These are phyloP conservation scores for Vireo altiloquus DNA, from an alignment of 2,113 vertebrate genomes.

Conservation along the genomic window DNA sequence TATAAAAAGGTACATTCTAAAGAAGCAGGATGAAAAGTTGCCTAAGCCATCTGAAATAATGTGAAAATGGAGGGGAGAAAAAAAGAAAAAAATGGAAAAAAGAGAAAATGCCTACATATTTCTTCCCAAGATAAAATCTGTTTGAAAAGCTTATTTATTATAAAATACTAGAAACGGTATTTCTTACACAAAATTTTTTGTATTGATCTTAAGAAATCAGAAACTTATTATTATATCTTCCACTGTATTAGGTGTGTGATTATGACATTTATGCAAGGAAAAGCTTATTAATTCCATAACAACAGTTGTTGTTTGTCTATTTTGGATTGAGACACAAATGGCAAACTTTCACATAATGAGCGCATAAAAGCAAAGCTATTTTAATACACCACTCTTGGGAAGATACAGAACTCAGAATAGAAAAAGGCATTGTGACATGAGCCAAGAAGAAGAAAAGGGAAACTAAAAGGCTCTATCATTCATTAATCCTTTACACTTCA, in stretches of 20 bases:
- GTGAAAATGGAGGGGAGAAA: neutral
- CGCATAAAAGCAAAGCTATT: neutral
- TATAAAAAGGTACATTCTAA: neutral
- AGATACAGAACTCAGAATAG: neutral
- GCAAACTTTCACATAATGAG: neutral
- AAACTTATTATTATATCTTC: neutral
- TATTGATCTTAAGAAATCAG: neutral
- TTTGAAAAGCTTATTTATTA: neutral
- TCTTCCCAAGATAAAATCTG: neutral
- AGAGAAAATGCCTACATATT: neutral
- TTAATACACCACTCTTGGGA: neutral
- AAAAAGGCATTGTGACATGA: neutral
- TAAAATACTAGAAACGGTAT: neutral
- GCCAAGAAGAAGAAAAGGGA: neutral
- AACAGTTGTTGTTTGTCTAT: neutral
- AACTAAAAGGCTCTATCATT: neutral
- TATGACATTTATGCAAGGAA: neutral
- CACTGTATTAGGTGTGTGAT: neutral
- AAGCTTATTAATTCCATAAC: neutral
- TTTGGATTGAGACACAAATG: conserved; percentile 5
- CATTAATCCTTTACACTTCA: neutral
- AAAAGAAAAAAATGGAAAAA: fast-evolving
- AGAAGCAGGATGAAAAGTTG: neutral
- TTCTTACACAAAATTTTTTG: neutral
- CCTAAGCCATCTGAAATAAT: neutral